These are phyloP conservation scores for Mastacembelus armatus DNA, from an alignment of 2,797 vertebrate species.

Conservation along the genomic window DNA sequence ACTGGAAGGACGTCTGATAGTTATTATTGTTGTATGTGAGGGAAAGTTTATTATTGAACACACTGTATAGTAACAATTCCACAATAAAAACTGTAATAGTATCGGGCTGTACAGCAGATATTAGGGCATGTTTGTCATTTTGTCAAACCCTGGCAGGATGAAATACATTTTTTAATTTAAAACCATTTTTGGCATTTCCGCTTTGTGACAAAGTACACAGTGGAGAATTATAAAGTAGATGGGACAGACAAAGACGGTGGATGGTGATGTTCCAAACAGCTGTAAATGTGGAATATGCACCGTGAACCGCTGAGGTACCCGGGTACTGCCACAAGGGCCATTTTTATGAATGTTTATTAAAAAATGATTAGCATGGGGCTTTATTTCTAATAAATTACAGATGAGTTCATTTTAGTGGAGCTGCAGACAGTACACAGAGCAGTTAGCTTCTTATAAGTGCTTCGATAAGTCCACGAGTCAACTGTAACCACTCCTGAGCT, in stretches of 20 bases:
- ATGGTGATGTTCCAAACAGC: slow-evolving; percentile 42
- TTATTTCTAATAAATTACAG: slow-evolving; percentile 59
- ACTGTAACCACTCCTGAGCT: slow-evolving; percentile 26
- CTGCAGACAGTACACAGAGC: slow-evolving; percentile 11
- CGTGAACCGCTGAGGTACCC: slow-evolving; percentile 49
- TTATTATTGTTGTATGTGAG: slow-evolving; percentile 44
- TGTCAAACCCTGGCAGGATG: slow-evolving; percentile 62
- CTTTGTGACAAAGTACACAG: slow-evolving; percentile 51
- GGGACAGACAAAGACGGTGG: slow-evolving; percentile 18
- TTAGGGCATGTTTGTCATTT: slow-evolving; percentile 63
- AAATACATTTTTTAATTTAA: slow-evolving; percentile 75
- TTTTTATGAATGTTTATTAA: slow-evolving; percentile 73
- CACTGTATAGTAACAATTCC: slow-evolving; percentile 6
- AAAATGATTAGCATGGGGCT: slow-evolving; percentile 56
- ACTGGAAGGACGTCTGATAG: slow-evolving; percentile 20
- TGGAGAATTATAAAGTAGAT: slow-evolving; percentile 59
- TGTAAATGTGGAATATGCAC: slow-evolving; percentile 56
- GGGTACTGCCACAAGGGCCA: slow-evolving; percentile 33
- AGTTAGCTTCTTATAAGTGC: slow-evolving; percentile 39
- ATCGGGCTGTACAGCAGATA: slow-evolving; percentile 45
- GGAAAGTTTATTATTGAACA: slow-evolving; percentile 34
- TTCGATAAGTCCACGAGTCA: slow-evolving; percentile 47
- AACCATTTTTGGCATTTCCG: slow-evolving; percentile 37
- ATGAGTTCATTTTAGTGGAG: slow-evolving; percentile 39
- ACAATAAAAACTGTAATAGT: slow-evolving; percentile 49